Conservation (phyloP, 2,797 vertebrate species). For the Aulostomus chinensis region DNA sequence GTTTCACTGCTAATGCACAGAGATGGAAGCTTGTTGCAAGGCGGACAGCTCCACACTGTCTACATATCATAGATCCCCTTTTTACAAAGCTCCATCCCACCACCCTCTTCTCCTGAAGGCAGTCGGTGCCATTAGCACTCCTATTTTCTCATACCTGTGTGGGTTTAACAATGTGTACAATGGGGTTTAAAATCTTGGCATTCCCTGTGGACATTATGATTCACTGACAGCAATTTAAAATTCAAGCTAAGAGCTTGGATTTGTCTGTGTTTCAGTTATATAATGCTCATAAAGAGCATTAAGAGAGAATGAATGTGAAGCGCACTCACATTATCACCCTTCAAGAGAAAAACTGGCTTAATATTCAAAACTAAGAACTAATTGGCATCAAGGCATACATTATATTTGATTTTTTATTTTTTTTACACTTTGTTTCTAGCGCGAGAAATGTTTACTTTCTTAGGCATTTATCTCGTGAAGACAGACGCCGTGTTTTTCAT, state of each 20-base stretch:
- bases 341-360: slow-evolving; percentile 40
- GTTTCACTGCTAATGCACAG: slow-evolving; percentile 15
- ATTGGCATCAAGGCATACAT: slow-evolving; percentile 30
- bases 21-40: slow-evolving; percentile 55
- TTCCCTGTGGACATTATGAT: slow-evolving; percentile 62
- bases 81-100: slow-evolving; percentile 56
- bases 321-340: slow-evolving; percentile 27
- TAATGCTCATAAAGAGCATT: slow-evolving; percentile 50
- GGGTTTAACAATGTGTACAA: slow-evolving; percentile 65
- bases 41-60: slow-evolving; percentile 41
- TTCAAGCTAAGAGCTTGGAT: slow-evolving; percentile 36
- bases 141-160: slow-evolving; percentile 69
- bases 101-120: slow-evolving; percentile 57
- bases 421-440: slow-evolving; percentile 22
- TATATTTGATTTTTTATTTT: slow-evolving; percentile 14
- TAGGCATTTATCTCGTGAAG: slow-evolving; percentile 52
- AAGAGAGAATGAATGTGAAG: slow-evolving; percentile 37
- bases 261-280: slow-evolving; percentile 48
- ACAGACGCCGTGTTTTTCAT: slow-evolving; percentile 39
- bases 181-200: slow-evolving; percentile 58
- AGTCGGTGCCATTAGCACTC: slow-evolving; percentile 42
- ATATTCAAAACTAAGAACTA: slow-evolving; percentile 36
- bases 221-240: slow-evolving; percentile 56
- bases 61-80: slow-evolving; percentile 42
- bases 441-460: slow-evolving; percentile 44